These are phyloP conservation scores for Abscondita cerata DNA, from an alignment of 2,888 invertebrate genomes.

Conservation along the genomic window DNA sequence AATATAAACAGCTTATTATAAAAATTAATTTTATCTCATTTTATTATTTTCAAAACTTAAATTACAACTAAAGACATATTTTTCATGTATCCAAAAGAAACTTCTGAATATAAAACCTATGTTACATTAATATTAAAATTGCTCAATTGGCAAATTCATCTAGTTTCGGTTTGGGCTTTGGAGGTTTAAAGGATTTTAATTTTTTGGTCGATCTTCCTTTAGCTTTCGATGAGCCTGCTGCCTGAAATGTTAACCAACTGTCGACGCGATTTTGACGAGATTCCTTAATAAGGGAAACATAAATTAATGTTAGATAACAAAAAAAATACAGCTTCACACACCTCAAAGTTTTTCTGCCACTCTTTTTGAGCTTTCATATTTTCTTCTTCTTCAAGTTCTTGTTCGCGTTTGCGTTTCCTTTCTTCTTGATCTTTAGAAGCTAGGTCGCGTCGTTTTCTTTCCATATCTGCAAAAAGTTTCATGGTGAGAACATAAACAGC, in stretches of 20 bases:
- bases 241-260: slow-evolving; percentile 92
- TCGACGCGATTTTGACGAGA: slow-evolving; percentile 90
- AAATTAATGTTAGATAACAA: slow-evolving; percentile 32
- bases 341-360: slow-evolving; percentile 99
- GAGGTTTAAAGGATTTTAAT: slow-evolving; percentile 86
- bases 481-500: slow-evolving; percentile 98
- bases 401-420: slow-evolving; percentile 90
- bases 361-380: slow-evolving; percentile 89
- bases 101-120: not conserved
- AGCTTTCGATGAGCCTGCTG: slow-evolving; percentile 65
- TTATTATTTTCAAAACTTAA: not conserved
- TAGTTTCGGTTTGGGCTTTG: slow-evolving; percentile 92
- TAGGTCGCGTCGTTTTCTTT: slow-evolving; percentile 85
- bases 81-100: not conserved
- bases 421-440: slow-evolving; percentile 93
- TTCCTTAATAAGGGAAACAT: slow-evolving; percentile 69
- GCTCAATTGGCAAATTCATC: slow-evolving; percentile 63
- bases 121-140: not conserved
- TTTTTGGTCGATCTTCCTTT: slow-evolving; percentile 83
- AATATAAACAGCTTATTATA: no score
- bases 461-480: slow-evolving; percentile 96
- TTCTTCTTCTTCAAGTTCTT: slow-evolving; percentile 92
- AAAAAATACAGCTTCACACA: no score
- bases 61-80: not conserved
- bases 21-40: no score